Evolutionary conservation across 2,888 invertebrate genomes (phyloP).

Genomic region (Isoperla grammatica): DNA sequence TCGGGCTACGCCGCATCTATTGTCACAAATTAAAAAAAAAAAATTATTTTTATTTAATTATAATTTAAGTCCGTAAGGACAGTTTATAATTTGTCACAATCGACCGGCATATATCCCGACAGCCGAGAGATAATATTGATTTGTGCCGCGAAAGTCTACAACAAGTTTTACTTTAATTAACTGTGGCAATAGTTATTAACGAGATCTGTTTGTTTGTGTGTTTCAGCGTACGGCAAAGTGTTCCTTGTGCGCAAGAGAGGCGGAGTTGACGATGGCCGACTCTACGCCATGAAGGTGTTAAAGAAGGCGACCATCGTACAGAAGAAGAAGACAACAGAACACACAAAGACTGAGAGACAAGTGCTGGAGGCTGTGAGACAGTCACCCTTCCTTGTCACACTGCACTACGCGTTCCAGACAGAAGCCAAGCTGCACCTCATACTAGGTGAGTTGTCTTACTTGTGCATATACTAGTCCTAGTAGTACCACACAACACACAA

Average conservation of each 20-base stretch:
- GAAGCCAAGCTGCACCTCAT: conserved; percentile 95
- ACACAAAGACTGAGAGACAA: conserved; percentile 94
- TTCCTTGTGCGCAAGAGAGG: conserved; percentile 90
- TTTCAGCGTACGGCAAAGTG: conserved; percentile 90
- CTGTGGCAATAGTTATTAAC: too few species aligned
- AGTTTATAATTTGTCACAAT: too few species aligned
- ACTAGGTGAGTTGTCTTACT: conserved; percentile 64
- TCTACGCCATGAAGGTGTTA: conserved; percentile 98
- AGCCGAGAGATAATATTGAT: too few species aligned
- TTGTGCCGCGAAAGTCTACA: too few species aligned
- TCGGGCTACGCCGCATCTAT: too few species aligned
- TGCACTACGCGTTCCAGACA: conserved; percentile 98
- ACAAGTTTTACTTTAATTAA: too few species aligned
- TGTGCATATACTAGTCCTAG: background rate
- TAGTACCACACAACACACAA: conserved; percentile 95
- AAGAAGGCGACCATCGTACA: conserved; percentile 93
- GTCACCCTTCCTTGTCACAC: conserved; percentile 92
- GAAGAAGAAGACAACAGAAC: conserved; percentile 93
- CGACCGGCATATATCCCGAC: too few species aligned
- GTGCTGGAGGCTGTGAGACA: conserved; percentile 92
- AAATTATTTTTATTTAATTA: too few species aligned
- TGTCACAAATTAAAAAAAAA: too few species aligned
- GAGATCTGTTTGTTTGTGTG: conserved; percentile 21
- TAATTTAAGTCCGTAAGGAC: too few species aligned
- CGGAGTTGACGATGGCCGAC: conserved; percentile 77